Evolutionary conservation across 2,888 invertebrate genomes (phyloP), one percentile per base, ranked within the genome.

Genomic region (Leucania comma): DNA sequence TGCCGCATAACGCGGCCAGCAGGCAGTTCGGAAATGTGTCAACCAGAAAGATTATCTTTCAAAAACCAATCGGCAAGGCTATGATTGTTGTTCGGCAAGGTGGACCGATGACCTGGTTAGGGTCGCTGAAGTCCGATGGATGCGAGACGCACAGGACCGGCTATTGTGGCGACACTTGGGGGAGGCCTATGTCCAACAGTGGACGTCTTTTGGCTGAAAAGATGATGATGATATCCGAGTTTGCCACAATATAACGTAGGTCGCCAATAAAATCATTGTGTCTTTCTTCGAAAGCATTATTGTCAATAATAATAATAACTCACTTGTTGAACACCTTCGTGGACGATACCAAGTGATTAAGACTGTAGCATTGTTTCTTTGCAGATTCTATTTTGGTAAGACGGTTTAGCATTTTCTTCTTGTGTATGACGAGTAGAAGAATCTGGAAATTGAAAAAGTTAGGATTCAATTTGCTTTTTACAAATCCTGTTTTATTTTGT

Each of bases 351-450:
- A 96, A 89, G 70, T 93, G 91, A 71, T 96, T 96, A 0, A 96
- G 84, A 77, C 95, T 96, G 75, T 88, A 95, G 70, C 96, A 95
- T 67, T 93, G 93, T 76, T 96, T 96, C 51, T 92, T 94, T 3
- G 91, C 91, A 3, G 86, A 85, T 64, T 93, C 90, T 54, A 96
- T 93, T 84, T 93, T 93, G 2, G 85, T 80, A 2, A 96, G 83
- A 5, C 96, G 92, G 10, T 86, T 81, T 81, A 93, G 81, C 88
- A 95, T 92, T 88, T 95, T 95, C 24, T 89, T 93, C 81, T 95
- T 92, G 74, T 95, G 93, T 24, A 96, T 89, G 14, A 96, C 93
- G 82, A 96, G 84, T 5, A 88, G 86, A 2, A 96, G 84, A 26
- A 94, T 90, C 96, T 96, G 82, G 38, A 75, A 80, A 50, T 42